Evolutionary conservation across 2,888 invertebrate species (phyloP).

Genomic region (Rhodophaea formosa): DNA sequence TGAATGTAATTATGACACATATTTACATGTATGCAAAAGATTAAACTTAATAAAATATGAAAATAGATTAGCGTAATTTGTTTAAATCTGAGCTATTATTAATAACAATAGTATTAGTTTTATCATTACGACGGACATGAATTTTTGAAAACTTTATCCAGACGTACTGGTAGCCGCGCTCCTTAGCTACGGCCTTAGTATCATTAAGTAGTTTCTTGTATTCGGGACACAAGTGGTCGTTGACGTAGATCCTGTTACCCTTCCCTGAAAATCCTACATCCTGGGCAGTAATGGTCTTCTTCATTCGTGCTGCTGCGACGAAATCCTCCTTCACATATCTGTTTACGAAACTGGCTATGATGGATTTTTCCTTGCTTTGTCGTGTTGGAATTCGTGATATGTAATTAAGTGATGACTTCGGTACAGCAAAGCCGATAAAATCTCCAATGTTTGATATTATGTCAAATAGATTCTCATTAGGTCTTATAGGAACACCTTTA

Average conservation of each 20-base stretch:
- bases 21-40: neutral
- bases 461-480: neutral
- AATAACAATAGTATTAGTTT: neutral
- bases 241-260: neutral
- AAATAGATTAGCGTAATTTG: slow-evolving; percentile 2
- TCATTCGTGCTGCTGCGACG: slow-evolving; percentile 3
- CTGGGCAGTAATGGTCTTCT: neutral
- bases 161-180: neutral
- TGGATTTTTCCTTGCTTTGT: neutral
- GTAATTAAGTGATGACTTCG: no score
- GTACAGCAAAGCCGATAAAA: neutral
- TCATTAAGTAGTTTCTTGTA: slow-evolving; percentile 1
- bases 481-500: neutral
- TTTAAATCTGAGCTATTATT: neutral
- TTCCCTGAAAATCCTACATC: neutral
- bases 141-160: slow-evolving; percentile 7
- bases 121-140: neutral
- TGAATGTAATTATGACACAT: neutral
- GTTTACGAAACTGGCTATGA: neutral
- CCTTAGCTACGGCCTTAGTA: neutral
- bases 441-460: neutral
- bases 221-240: slow-evolving; percentile 2
- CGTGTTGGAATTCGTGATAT: neutral
- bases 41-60: neutral
- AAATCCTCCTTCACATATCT: slow-evolving; percentile 5